phyloP scores from a whole-genome alignment of 2,888 invertebrate genomes.

The Andrena flavipes region DNA sequence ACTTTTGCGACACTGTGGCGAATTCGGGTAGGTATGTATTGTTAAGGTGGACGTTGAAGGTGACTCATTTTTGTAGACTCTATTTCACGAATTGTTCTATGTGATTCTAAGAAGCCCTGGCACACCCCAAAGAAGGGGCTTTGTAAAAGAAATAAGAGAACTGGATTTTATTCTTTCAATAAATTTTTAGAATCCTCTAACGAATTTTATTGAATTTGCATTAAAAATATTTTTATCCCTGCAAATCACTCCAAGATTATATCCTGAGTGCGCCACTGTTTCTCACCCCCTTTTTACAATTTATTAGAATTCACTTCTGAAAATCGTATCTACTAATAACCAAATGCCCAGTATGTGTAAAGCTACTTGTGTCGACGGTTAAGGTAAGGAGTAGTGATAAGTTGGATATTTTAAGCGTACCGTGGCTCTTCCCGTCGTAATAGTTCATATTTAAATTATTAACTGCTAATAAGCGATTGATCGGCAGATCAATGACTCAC shows the following conservation, averaged over 20 bases:
- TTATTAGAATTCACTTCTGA: not conserved
- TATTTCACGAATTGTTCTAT: not conserved
- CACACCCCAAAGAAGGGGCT: no score
- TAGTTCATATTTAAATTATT: not conserved
- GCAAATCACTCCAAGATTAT: no score
- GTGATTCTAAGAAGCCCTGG: no score
- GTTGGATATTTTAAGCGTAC: not conserved
- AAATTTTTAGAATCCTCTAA: no score
- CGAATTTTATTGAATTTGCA: no score
- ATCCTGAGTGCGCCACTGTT: no score
- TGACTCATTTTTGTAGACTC: not conserved
- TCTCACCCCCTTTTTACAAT: no score
- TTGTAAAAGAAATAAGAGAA: no score
- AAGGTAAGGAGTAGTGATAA: no score
- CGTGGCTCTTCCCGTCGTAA: not conserved
- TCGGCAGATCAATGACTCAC: conserved; percentile 84
- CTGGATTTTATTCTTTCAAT: no score
- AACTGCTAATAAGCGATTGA: not conserved
- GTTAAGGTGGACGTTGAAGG: not conserved
- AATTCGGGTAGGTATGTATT: conserved; percentile 1
- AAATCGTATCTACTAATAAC: not conserved
- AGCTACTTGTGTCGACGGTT: no score
- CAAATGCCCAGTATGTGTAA: not conserved
- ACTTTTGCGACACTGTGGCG: not conserved
- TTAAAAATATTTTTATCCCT: no score